Base-by-base conservation (phyloP, 2,113 vertebrate genomes). In the Tringa solitaria region DNA sequence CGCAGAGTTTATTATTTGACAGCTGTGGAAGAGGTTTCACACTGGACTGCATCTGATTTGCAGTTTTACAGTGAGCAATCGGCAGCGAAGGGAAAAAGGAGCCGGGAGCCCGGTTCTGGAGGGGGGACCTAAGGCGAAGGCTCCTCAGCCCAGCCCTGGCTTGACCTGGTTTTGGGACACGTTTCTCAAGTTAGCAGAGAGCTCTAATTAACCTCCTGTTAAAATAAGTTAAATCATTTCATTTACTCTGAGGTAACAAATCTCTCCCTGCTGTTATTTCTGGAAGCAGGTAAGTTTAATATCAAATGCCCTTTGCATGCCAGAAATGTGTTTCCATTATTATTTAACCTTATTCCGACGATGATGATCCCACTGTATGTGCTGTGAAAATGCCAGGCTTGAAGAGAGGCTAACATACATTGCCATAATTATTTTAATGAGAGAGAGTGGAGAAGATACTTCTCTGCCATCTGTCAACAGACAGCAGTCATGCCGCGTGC, bases 41-140 rank as follows among this genome's bases (percentile, higher is more conserved):
- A 75, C 92, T 89, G 97, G 95, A 89, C 97, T 97, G 96, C 96
- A 97, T 96, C 96, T 97, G 95, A 97, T 97, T 97, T 97, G 95
- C 96, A 97, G 95, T 94, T 96, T 97, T 96, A 90, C 79, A 95
- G 93, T 41, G 89, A 96, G 95, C 87, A 67, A 91, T 95, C 97
- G 96, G 97, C 95, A 97, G 93, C 17, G 35, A 95, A 93, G 93
- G 93, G 89, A 60, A 65, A 89, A 94, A 83, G 5, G 48, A 90
- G 91, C 60, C 77, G 30, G 33, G 19, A 94, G 88, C 41, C 70
- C 4, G 45, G 91, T 96, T 97, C 84, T 95, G 96, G 82, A 94
- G 94, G 63, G 77, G 91, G 93, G 96, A 21, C 65, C 2, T 91
- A 85, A 97, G 89, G 86, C 61, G 60, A 51, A 83, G 89, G 76